phyloP scores from a whole-genome alignment of 2,113 vertebrate species.

The Tor tambroides region DNA sequence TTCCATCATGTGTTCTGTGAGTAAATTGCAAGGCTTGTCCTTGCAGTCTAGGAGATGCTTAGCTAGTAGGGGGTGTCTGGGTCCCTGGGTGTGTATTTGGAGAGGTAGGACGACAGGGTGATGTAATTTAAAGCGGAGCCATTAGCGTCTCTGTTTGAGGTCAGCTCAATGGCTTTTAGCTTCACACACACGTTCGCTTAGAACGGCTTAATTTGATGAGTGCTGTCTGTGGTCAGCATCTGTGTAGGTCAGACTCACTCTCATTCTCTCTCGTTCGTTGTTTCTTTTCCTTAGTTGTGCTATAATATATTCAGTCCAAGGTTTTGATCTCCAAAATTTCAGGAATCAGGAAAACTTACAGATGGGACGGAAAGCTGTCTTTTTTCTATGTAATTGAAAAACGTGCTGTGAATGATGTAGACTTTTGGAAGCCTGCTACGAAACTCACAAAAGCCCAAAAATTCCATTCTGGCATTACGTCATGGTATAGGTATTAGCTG shows the following conservation, averaged over 20 bases:
- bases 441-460: slow-evolving; percentile 27
- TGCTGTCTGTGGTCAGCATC: slow-evolving; percentile 17
- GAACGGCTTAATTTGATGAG: slow-evolving; percentile 25
- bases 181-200: background rate
- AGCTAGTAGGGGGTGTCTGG: slow-evolving; percentile 5
- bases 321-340: slow-evolving; percentile 2
- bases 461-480: slow-evolving; percentile 42
- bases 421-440: background rate
- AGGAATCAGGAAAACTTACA: background rate
- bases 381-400: slow-evolving; percentile 16
- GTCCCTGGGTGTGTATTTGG: slow-evolving; percentile 26
- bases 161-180: slow-evolving; percentile 40
- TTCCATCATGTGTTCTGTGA: background rate
- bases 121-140: slow-evolving; percentile 31
- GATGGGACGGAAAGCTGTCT: background rate
- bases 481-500: slow-evolving; percentile 45
- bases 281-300: background rate
- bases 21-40: background rate
- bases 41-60: background rate
- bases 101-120: slow-evolving; percentile 13
- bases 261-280: background rate
- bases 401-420: background rate
- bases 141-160: slow-evolving; percentile 45
- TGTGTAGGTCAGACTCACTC: background rate
- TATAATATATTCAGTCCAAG: background rate